Base-by-base conservation (phyloP, 1,140 invertebrate genomes). In the Gryon sp. region DNA sequence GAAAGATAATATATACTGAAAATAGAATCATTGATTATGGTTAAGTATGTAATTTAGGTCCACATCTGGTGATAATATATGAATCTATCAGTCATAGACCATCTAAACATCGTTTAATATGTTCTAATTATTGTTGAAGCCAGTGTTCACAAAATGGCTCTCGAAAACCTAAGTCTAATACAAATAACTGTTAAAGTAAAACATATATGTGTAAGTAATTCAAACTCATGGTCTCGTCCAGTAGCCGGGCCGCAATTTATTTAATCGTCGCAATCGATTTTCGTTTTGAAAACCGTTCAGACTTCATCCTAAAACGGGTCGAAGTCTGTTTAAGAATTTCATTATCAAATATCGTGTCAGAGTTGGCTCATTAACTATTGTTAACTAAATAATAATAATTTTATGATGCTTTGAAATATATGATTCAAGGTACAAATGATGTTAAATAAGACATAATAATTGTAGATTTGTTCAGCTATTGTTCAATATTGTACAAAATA, bases 201-300 rank as follows among this genome's bases (percentile, higher is more conserved):
- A 75, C 72, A 69, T 60, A 69, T 52, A 48, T 68, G 46, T 59
- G 69, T 65, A 73, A 62, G 11, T 70, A 63, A 36, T 65, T 74
- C 66, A 40, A 63, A 79, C 72, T 79, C 77, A 79, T 79, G 68
- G 68, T 79, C 48, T 69, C 22, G 72, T 79, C 72, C 77, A 57
- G 72, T 76, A 50, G 72, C 43, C 52, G 48, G 66, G 77, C 72
- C 7, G 68, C 53, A 32, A 48, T 73, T 79, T 70, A 34, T 50
- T 46, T 30, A 50, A 69, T 41, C 77, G 63, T 73, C 68, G 38
- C 43, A 73, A 63, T 15, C 72, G 63, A 30, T 62, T 62, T 79
- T 79, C 41, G n/a, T 48, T 69, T 65, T 46, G 36, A 40, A 76
- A 72, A 79, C 73, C 62, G 48, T 70, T 62, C 60, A 59, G 43